Evolutionary conservation across 2,888 invertebrate genomes (phyloP), one percentile per base, ranked within the genome.

Genomic region (Netelia fuscicornis): DNA sequence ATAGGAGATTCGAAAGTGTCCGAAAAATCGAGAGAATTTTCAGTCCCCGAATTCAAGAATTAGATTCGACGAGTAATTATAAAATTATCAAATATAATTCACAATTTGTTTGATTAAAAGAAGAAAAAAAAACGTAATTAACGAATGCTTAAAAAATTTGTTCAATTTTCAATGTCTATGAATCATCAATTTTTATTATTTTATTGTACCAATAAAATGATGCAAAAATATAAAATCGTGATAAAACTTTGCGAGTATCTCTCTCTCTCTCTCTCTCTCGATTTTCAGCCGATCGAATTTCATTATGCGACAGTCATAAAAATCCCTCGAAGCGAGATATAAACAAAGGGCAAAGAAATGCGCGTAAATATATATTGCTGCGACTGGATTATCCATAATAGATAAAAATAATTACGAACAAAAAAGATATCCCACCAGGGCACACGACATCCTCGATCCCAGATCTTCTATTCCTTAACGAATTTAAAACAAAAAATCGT

Each of bases 401-500:
- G 56, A 37, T 37, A 62, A 52, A 11, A 56, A 56, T 56, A 13
- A 13, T 67, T 76, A 76, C 56, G 42, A 67, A 76, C 56, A 25
- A 76, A 48, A 48, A 48, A 48, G 13, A 48, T 13, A 56, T 67
- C 58, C 17, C 76, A 6, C 58, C 76, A 13, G 67, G 67, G 56
- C 67, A 67, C 76, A 67, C 58, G 17, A 56, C 76, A 67, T 58
- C 76, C 58, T 56, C 56, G 37, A 65, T 56, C 23, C 67, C 67
- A 42, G 67, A 64, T 65, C 56, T 64, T 67, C 25, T 52, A 58
- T 20, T 77, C 67, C 76, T 77, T 23, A 58, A 67, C 44, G 67
- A 54, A 65, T 75, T 65, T 58, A 67, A 44, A 67, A 77, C 10
- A 52, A 68, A 56, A 62, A 68, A 76, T 67, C 54, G 62, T 65